These are phyloP conservation scores for Gyps fulvus DNA, from an alignment of 2,113 vertebrate species.

Conservation along the genomic window DNA sequence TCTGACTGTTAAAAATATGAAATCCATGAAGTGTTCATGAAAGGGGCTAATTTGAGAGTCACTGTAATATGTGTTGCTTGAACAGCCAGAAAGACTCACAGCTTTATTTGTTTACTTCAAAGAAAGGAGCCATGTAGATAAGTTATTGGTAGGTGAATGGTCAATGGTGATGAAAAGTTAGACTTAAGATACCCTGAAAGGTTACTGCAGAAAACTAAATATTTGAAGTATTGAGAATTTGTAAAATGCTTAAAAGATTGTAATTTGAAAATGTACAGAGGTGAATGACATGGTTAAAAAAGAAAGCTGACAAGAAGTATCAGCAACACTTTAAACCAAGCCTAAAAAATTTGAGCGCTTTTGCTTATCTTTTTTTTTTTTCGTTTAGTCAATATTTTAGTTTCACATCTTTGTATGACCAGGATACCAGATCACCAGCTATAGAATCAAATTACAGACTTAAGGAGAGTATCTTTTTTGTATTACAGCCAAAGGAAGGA, in stretches of 20 bases:
- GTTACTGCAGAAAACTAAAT: neutral
- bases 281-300: neutral
- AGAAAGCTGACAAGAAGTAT: neutral
- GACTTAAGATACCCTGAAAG: neutral
- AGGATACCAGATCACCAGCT: neutral
- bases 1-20: conserved; percentile 24
- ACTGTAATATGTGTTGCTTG: neutral
- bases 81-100: neutral
- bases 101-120: conserved; percentile 15
- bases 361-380: neutral
- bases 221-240: neutral
- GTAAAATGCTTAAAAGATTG: neutral
- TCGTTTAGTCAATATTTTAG: neutral
- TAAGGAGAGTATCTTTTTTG: neutral
- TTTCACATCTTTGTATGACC: neutral
- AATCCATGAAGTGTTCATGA: neutral
- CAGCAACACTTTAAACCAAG: neutral
- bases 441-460: neutral
- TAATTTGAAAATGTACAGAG: neutral
- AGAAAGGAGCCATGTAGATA: neutral
- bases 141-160: neutral
- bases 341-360: neutral
- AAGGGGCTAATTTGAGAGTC: neutral
- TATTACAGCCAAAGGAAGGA: neutral
- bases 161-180: neutral